Evolutionary conservation across 1,140 invertebrate species (phyloP).

Genomic region (Ptiloglossa arizonensis): DNA sequence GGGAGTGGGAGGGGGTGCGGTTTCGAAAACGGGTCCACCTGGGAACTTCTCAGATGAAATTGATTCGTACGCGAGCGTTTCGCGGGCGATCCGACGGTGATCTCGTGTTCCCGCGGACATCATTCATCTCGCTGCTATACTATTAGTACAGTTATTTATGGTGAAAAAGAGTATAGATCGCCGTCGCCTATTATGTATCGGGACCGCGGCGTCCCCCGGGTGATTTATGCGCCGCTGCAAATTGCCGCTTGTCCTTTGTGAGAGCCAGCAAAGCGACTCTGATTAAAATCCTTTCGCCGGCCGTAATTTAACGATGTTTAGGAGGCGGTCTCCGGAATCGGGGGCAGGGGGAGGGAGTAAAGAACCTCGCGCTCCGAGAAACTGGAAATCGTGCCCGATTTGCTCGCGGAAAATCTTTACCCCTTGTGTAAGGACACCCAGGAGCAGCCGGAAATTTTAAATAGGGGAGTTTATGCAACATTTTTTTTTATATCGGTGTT

Average conservation of each 20-base stretch:
- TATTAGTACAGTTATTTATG: slow-evolving; percentile 71
- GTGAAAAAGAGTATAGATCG: slow-evolving; percentile 63
- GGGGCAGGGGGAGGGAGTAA: neutral
- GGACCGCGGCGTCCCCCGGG: slow-evolving; percentile 46
- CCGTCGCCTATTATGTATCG: slow-evolving; percentile 64
- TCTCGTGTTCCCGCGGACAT: slow-evolving; percentile 28
- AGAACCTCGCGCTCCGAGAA: neutral
- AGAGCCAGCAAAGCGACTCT: slow-evolving; percentile 60
- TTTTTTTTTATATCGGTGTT: no score
- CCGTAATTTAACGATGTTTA: slow-evolving; percentile 59
- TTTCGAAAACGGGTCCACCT: slow-evolving; percentile 47
- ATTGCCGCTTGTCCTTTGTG: slow-evolving; percentile 69
- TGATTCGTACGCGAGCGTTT: slow-evolving; percentile 64
- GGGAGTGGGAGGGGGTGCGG: neutral
- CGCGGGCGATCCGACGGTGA: slow-evolving; percentile 40
- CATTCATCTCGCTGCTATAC: slow-evolving; percentile 64
- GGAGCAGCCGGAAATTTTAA: no score
- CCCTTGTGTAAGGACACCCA: no score
- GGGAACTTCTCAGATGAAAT: slow-evolving; percentile 66
- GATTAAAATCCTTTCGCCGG: slow-evolving; percentile 62
- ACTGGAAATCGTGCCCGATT: neutral
- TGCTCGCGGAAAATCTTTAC: no score
- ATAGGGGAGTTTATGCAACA: no score
- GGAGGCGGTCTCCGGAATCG: slow-evolving; percentile 24
- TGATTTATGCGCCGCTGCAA: slow-evolving; percentile 67